Conservation (phyloP, 1,140 invertebrate species). For the Drosophila lowei region DNA sequence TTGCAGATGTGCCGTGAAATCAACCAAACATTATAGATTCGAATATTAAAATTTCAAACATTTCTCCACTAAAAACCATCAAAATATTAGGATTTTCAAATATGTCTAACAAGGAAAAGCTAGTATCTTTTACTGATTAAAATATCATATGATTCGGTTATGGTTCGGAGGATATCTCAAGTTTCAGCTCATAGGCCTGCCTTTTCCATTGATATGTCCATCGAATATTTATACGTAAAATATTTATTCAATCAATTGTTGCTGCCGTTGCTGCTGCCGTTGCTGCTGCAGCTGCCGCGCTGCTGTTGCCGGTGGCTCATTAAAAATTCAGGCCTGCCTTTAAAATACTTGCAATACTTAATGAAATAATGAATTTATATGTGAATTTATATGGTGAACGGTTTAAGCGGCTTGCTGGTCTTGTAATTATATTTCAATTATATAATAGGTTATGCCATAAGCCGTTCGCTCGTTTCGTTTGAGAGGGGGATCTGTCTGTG, state of each 20-base stretch:
- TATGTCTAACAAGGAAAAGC: too few relatives aligned
- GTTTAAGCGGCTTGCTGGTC: slow-evolving; percentile 33
- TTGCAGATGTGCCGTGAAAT: too few relatives aligned
- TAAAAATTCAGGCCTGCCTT: slow-evolving; percentile 46
- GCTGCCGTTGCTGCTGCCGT: not conserved
- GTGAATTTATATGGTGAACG: slow-evolving; percentile 22
- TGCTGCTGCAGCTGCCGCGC: too few relatives aligned
- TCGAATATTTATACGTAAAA: slow-evolving; percentile 20
- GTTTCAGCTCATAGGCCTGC: too few relatives aligned
- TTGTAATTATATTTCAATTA: slow-evolving; percentile 76
- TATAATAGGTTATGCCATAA: slow-evolving; percentile 3
- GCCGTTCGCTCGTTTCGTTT: too few relatives aligned
- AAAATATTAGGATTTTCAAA: too few relatives aligned
- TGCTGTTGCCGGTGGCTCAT: slow-evolving; percentile 18
- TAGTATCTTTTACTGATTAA: too few relatives aligned
- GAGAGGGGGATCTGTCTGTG: slow-evolving; percentile 1
- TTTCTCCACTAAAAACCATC: too few relatives aligned
- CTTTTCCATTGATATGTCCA: not conserved
- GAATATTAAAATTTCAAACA: too few relatives aligned
- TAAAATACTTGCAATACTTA: slow-evolving; percentile 44
- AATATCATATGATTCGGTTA: too few relatives aligned
- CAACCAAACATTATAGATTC: too few relatives aligned
- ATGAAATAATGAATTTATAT: slow-evolving; percentile 56
- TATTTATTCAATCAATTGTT: slow-evolving; percentile 41
- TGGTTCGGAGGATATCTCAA: too few relatives aligned